Conservation (phyloP, 2,888 invertebrate genomes). For the Dolichomitus sp. region DNA sequence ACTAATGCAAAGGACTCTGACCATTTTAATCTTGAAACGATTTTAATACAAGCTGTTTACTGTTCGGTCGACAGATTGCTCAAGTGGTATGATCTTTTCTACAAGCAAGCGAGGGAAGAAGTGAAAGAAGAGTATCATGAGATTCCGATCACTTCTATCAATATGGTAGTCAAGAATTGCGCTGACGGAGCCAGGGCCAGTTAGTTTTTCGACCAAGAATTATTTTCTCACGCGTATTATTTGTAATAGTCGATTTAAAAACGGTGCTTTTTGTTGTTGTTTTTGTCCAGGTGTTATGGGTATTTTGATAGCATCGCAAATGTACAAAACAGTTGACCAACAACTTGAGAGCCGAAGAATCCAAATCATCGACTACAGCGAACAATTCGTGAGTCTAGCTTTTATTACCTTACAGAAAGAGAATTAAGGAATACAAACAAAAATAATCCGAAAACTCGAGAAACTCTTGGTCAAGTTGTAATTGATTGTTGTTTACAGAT, state of each 20-base stretch:
- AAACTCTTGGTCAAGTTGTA: background rate
- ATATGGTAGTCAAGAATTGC: background rate
- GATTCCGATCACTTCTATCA: background rate
- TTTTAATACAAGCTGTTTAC: background rate
- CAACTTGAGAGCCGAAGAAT: conserved; percentile 3
- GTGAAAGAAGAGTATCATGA: background rate
- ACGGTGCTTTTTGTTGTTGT: background rate
- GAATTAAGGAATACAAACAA: too few species aligned
- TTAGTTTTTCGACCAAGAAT: conserved; percentile 21
- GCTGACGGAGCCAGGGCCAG: conserved; percentile 6
- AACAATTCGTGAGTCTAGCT: background rate
- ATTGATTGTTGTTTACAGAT: background rate
- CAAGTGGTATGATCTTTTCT: background rate
- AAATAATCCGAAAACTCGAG: too few species aligned
- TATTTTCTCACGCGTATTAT: background rate
- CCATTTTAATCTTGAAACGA: too few species aligned
- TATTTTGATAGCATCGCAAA: background rate
- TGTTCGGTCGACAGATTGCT: background rate
- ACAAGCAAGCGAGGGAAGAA: background rate
- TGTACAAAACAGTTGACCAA: background rate
- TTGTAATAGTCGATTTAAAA: background rate
- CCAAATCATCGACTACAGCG: conserved; percentile 22
- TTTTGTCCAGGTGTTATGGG: conserved; percentile 22
- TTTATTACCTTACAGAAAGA: background rate
- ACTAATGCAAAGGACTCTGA: too few species aligned